phyloP scores from a whole-genome alignment of 2,797 vertebrate species.

The Okamejei kenojei region DNA sequence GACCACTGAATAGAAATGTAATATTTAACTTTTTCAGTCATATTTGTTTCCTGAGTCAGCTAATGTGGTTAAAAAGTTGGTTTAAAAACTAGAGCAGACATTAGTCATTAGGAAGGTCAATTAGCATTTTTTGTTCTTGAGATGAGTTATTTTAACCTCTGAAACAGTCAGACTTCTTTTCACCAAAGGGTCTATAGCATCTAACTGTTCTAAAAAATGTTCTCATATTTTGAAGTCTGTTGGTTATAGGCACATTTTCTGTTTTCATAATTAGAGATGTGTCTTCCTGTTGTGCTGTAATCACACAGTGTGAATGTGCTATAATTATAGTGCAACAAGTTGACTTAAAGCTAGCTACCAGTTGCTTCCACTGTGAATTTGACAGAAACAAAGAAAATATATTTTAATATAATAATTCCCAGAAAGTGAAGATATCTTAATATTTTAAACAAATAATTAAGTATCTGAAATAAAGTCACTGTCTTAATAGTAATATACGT shows the following conservation, averaged over 20 bases:
- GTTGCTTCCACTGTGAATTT: not conserved
- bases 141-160: not conserved
- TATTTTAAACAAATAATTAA: no score
- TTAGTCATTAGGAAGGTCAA: not conserved
- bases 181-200: not conserved
- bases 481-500: no score
- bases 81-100: not conserved
- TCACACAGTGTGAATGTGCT: not conserved
- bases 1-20: not conserved
- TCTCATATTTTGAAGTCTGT: not conserved
- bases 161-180: not conserved
- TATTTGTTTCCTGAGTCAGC: not conserved
- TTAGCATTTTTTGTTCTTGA: not conserved
- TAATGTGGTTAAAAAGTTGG: not conserved
- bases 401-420: no score
- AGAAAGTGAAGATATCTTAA: no score
- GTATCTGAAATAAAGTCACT: no score
- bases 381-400: slow-evolving; percentile 16
- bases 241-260: no score
- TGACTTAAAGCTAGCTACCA: not conserved
- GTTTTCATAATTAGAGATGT: not conserved
- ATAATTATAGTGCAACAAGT: not conserved
- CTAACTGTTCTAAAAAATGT: not conserved
- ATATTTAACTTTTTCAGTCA: not conserved
- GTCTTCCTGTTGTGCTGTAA: not conserved